These are phyloP conservation scores for Indri indri DNA, from an alignment of 2,113 vertebrate genomes.

Conservation along the genomic window DNA sequence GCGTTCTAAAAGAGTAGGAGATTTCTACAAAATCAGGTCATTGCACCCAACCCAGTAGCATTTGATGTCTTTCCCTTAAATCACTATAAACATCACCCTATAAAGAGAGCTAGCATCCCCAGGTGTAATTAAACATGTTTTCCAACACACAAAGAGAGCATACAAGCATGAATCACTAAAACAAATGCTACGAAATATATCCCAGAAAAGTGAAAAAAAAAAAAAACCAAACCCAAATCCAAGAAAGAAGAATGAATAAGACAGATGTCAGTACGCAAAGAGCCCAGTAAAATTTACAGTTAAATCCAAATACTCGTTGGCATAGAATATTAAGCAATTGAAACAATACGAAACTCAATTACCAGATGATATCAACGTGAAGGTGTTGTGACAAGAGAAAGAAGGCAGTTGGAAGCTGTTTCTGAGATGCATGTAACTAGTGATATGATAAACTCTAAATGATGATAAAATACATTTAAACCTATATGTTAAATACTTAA, in stretches of 20 bases:
- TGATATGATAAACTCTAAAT: not conserved
- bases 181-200: not conserved
- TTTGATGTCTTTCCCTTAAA: not conserved
- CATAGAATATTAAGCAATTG: not conserved
- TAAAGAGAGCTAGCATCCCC: not conserved
- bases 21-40: not conserved
- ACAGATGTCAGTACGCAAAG: not conserved
- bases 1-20: not conserved
- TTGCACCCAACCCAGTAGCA: not conserved
- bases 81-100: not conserved
- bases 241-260: not conserved
- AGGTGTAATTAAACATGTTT: not conserved
- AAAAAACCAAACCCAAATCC: not conserved
- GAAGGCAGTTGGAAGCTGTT: not conserved
- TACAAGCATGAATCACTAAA: not conserved
- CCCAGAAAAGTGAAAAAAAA: not conserved
- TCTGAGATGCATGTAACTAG: not conserved
- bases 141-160: not conserved
- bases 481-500: not conserved
- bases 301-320: not conserved
- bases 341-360: not conserved
- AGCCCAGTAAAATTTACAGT: not conserved
- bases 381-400: not conserved
- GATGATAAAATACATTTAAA: not conserved
- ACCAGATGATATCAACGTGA: not conserved